Base-by-base conservation (phyloP, 2,797 vertebrate genomes). In the Sebastes taczanowskii region DNA sequence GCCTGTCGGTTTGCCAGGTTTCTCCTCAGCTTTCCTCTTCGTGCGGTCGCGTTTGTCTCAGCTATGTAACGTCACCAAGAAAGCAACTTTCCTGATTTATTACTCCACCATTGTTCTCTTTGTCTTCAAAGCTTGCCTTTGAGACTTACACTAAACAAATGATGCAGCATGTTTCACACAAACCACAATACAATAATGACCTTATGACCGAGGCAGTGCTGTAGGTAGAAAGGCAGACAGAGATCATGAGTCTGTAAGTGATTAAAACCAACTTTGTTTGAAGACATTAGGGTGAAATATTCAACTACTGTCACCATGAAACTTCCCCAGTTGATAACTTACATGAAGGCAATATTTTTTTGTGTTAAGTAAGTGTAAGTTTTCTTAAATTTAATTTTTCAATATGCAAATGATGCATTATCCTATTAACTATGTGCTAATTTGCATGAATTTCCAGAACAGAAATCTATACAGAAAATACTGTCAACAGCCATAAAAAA, bases 91-190 rank as follows among this genome's bases (percentile, higher is more conserved):
- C 35, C 72, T 88, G 86, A 94, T 93, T 90, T 89, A 91, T 93
- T 74, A 35, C 72, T 53, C 42, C 63, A 63, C 83, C 73, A 88
- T 94, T 91, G 88, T 94, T 94, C 77, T 89, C 23, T 11, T 46
- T 38, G 6, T 72, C 92, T 93, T 94, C 93, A 94, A 95, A 95
- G 92, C 77, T 49, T 2, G 14, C 81, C 75, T 87, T 78, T 79
- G 67, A 87, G 72, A 84, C 69, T 32, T 76, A n/a, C 75, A 29
- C 64, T 80, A 53, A 85, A 87, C 63, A 81, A 92, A 88, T 87
- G 67, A 86, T 84, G 64, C 71, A 38, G 72, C 71, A 29, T 73
- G 63, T 83, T 85, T 83, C 62, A 74, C 77, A 63, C 64, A 55
- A 69, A 83, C 75, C 75, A 25, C 89, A 85, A 72, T 16, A 46